These are phyloP conservation scores for Dinocampus coccinellae DNA, from an alignment of 2,888 invertebrate genomes.

Conservation along the genomic window DNA sequence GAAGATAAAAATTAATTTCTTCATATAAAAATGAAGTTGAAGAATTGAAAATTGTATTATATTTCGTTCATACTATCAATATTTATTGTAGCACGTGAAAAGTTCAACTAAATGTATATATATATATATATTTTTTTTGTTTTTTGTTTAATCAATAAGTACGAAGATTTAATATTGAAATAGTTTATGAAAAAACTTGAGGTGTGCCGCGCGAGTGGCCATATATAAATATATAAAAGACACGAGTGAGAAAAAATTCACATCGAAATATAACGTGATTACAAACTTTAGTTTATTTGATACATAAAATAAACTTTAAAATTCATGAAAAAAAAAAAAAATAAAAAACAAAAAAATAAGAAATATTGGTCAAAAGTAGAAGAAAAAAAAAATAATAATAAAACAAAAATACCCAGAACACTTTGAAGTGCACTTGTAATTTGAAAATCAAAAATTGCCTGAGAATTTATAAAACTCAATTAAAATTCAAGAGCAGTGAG, in stretches of 20 bases:
- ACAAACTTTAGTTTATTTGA: slow-evolving; percentile 26
- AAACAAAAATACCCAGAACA: not conserved
- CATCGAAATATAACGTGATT: slow-evolving; percentile 1
- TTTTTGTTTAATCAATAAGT: not conserved
- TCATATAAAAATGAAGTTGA: not conserved
- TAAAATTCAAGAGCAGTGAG: slow-evolving; percentile 17
- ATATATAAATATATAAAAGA: not conserved
- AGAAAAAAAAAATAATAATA: no score
- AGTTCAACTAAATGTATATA: not conserved
- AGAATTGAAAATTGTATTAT: not conserved
- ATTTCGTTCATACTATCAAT: not conserved
- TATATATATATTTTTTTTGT: not conserved
- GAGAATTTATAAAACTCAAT: slow-evolving; percentile 25
- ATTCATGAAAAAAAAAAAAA: not conserved
- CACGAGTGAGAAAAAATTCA: not conserved
- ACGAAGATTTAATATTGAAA: not conserved
- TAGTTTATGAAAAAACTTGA: slow-evolving; percentile 4
- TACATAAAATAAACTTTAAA: slow-evolving; percentile 18
- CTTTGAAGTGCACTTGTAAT: not conserved
- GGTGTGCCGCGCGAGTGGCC: not conserved
- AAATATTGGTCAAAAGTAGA: not conserved
- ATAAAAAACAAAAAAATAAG: not conserved
- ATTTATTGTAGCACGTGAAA: not conserved
- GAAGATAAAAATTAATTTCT: not conserved
- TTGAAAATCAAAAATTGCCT: not conserved